Percentiles rank a stretch among this genome's conserved stretches.
phyloP scores from a whole-genome alignment of 2,888 invertebrate genomes.

The Uropetala carovei region DNA sequence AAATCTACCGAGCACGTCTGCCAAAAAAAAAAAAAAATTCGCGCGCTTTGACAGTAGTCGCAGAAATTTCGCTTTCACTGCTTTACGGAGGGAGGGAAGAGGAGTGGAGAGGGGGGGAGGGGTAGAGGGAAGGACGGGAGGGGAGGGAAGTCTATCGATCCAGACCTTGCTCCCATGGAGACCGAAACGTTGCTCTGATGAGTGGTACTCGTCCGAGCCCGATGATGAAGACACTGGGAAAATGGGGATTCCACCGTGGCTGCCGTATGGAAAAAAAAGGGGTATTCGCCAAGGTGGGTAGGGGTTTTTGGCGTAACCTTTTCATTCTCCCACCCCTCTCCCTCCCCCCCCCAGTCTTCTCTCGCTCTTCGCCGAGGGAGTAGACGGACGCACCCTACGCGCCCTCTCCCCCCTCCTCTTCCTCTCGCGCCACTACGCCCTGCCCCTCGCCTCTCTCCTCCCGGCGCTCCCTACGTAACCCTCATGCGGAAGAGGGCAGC shows the following conservation, averaged over 20 bases:
- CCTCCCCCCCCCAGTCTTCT: not conserved
- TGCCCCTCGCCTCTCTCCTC: not conserved
- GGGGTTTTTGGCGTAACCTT: slow-evolving; percentile 17
- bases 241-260: slow-evolving; percentile 6
- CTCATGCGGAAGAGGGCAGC: slow-evolving; percentile 54
- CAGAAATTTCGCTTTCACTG: slow-evolving; percentile 64
- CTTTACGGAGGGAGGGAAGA: slow-evolving; percentile 39
- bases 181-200: slow-evolving; percentile 60
- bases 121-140: not conserved
- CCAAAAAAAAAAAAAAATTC: slow-evolving; percentile 19
- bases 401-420: not conserved
- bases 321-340: not conserved
- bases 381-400: slow-evolving; percentile 36
- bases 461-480: not conserved
- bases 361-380: slow-evolving; percentile 9
- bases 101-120: not conserved
- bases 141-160: slow-evolving; percentile 51
- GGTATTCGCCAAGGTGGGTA: slow-evolving; percentile 17
- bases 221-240: not conserved
- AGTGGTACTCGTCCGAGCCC: slow-evolving; percentile 55
- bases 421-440: not conserved
- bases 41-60: slow-evolving; percentile 56
- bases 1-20: slow-evolving; percentile 29
- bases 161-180: slow-evolving; percentile 60
- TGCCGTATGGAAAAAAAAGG: not conserved